Conservation (phyloP, 1,140 invertebrate species). For the Pristionchus pacificus region DNA sequence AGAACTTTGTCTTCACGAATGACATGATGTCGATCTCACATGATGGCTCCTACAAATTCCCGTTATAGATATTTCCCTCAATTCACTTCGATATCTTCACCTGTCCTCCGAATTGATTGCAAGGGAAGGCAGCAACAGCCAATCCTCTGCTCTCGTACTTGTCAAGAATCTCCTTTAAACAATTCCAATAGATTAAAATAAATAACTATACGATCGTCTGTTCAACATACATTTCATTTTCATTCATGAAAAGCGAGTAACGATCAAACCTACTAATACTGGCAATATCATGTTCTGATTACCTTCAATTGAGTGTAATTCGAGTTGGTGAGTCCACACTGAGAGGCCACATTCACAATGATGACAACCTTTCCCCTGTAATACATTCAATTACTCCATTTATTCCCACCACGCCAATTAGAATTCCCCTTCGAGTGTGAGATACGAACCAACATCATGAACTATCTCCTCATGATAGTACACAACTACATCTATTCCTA, state of each 20-base stretch:
- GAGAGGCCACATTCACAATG: slow-evolving; percentile 43
- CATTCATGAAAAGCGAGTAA: no score
- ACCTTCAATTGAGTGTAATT: slow-evolving; percentile 51
- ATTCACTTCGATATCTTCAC: slow-evolving; percentile 12
- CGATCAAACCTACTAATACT: no score
- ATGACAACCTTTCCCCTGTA: slow-evolving; percentile 42
- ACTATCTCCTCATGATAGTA: no score
- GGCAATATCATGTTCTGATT: no score
- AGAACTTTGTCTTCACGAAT: slow-evolving; percentile 58
- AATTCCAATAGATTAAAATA: no score
- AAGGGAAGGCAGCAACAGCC: slow-evolving; percentile 48
- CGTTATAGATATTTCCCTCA: slow-evolving; percentile 49
- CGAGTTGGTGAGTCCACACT: slow-evolving; percentile 44
- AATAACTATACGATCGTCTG: no score
- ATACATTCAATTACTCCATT: no score
- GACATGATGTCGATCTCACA: slow-evolving; percentile 46
- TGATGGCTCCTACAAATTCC: slow-evolving; percentile 40
- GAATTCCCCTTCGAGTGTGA: no score
- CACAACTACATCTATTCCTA: no score
- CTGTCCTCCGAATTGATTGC: slow-evolving; percentile 48
- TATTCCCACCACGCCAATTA: no score
- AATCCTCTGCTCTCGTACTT: slow-evolving; percentile 45
- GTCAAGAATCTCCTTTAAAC: slow-evolving; percentile 38
- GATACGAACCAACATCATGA: no score
- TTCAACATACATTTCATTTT: no score